Evolutionary conservation across 2,113 vertebrate species (phyloP).

Genomic region (Numida meleagris): DNA sequence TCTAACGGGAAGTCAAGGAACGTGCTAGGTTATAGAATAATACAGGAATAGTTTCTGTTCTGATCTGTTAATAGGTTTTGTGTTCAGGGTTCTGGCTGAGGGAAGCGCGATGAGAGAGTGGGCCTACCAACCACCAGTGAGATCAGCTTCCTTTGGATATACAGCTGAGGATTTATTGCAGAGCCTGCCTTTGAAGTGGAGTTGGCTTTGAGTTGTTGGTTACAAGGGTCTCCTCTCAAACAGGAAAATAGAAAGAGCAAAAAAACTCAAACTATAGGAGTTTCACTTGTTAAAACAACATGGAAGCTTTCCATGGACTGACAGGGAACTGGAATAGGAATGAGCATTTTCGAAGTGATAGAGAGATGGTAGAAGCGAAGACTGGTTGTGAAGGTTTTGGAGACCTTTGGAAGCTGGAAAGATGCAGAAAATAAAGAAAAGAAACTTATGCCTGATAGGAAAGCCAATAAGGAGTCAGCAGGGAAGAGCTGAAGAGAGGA

Average conservation of each 20-base stretch:
- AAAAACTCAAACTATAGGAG: background rate
- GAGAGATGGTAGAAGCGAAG: background rate
- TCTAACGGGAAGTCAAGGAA: background rate
- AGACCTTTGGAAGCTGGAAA: background rate
- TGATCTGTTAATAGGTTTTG: background rate
- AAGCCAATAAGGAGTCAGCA: background rate
- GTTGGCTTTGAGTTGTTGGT: background rate
- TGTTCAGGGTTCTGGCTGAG: background rate
- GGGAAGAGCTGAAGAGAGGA: background rate
- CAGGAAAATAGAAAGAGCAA: background rate
- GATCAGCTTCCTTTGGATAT: background rate
- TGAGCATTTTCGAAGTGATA: background rate
- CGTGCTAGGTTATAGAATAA: background rate
- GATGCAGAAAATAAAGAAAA: conserved; percentile 9
- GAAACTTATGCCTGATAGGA: background rate
- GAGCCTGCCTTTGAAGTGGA: background rate
- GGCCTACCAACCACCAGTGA: background rate
- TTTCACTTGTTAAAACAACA: background rate
- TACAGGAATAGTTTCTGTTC: background rate
- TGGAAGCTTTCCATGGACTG: background rate
- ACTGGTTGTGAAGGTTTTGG: background rate
- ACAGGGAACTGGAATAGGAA: background rate
- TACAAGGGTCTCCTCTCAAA: background rate
- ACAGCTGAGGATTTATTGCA: background rate
- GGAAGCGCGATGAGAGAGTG: fast-evolving